Evolutionary conservation across 2,888 invertebrate genomes (phyloP).

Genomic region (Eupeodes latifasciatus): DNA sequence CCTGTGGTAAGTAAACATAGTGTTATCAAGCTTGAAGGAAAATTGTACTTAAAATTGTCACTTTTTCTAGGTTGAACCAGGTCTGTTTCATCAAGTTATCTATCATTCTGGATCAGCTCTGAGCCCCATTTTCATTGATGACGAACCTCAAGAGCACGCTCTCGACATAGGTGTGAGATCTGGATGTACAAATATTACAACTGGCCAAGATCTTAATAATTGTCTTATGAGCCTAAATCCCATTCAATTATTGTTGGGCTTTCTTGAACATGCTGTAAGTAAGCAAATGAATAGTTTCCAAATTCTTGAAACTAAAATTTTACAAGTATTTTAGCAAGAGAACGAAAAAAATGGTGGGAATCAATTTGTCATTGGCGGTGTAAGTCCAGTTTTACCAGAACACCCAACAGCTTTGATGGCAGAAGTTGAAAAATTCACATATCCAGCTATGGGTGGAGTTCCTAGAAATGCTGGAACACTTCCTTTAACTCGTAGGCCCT

Average conservation of each 20-base stretch:
- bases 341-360: constrained; percentile 81
- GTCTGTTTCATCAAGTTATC: constrained; percentile 85
- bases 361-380: constrained; percentile 83
- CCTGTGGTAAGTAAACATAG: constrained; percentile 81
- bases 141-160: constrained; percentile 83
- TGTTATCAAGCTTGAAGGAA: background rate
- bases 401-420: constrained; percentile 79
- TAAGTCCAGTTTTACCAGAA: constrained; percentile 81
- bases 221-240: constrained; percentile 81
- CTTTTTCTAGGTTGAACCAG: constrained; percentile 79
- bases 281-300: too few species aligned
- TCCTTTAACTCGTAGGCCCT: constrained; percentile 78
- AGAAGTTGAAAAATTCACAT: constrained; percentile 79
- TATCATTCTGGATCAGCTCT: constrained; percentile 85
- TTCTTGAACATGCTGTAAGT: constrained; percentile 81
- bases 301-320: background rate
- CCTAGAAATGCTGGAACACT: constrained; percentile 82
- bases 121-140: constrained; percentile 85
- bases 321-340: constrained; percentile 77
- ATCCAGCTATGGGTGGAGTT: constrained; percentile 82
- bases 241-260: constrained; percentile 80
- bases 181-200: constrained; percentile 78
- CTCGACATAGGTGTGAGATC: constrained; percentile 82
- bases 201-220: constrained; percentile 80
- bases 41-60: background rate